A percentile compares a stretch with the other conserved stretches of the same genome.
phyloP scores from a whole-genome alignment of 2,797 vertebrate genomes.

The Gallirallus australis region DNA sequence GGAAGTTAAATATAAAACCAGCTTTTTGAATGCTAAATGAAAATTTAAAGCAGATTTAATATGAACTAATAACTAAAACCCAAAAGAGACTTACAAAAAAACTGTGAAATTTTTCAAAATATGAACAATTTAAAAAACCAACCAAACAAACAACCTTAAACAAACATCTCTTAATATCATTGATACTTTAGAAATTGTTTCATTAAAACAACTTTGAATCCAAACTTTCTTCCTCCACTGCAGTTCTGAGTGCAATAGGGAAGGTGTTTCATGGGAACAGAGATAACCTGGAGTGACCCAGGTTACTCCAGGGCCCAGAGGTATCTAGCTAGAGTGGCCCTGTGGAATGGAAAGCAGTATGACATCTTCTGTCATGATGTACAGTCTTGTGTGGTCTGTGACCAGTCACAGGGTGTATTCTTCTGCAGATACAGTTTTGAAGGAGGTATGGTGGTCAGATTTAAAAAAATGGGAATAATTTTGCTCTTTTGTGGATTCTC shows the following conservation, averaged over 20 bases:
- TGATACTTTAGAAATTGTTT: not conserved
- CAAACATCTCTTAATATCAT: not conserved
- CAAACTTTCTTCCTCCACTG: not conserved
- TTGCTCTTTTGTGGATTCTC: not conserved
- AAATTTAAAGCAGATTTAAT: not conserved
- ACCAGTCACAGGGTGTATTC: not conserved
- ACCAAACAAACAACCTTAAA: too few relatives aligned
- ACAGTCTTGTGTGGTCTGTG: not conserved
- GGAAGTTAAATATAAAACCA: slow-evolving; percentile 19
- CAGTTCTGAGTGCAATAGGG: not conserved
- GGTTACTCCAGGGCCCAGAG: not conserved
- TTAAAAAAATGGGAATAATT: not conserved
- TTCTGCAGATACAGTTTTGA: not conserved
- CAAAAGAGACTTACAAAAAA: not conserved
- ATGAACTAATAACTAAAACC: not conserved
- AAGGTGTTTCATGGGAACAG: not conserved
- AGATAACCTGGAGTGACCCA: not conserved
- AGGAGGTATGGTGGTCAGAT: not conserved
- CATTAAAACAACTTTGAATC: not conserved
- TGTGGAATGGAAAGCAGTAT: not conserved
- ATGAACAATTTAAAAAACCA: not conserved
- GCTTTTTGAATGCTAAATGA: slow-evolving; percentile 4
- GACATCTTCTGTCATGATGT: not conserved
- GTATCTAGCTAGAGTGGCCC: not conserved
- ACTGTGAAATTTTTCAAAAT: not conserved